These are phyloP conservation scores for Gonatopus flavifemur DNA, from an alignment of 1,140 invertebrate genomes.

Conservation along the genomic window DNA sequence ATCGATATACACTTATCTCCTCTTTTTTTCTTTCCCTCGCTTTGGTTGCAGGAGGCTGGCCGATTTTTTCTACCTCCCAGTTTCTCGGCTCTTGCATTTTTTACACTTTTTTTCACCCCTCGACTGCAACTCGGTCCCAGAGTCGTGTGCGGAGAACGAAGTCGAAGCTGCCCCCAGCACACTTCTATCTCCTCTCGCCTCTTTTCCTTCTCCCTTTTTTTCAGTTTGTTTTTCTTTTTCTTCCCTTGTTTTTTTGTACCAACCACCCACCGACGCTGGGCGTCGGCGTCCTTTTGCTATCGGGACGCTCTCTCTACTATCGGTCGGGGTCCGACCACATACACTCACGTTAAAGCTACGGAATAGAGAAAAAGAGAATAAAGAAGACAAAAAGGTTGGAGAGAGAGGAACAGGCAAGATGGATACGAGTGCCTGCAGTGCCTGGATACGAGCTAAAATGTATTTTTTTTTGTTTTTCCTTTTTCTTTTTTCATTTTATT, in stretches of 20 bases:
- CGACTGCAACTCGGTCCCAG: constrained; percentile 13
- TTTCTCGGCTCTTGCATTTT: constrained; percentile 52
- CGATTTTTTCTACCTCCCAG: constrained; percentile 52
- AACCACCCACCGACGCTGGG: constrained; percentile 31
- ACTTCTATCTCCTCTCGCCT: not conserved
- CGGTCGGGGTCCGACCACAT: constrained; percentile 27
- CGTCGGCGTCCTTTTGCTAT: constrained; percentile 44
- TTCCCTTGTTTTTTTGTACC: constrained; percentile 31
- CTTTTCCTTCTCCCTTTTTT: constrained; percentile 14
- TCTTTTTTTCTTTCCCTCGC: constrained; percentile 15
- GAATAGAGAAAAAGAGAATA: not conserved
- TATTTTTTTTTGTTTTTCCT: constrained; percentile 31
- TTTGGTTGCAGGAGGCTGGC: constrained; percentile 35
- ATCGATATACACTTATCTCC: too few species aligned
- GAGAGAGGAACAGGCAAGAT: not conserved
- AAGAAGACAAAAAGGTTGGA: not conserved
- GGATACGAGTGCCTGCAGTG: constrained; percentile 22
- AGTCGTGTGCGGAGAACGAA: constrained; percentile 5
- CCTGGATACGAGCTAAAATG: constrained; percentile 40
- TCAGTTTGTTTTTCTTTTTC: constrained; percentile 31
- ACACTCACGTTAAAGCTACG: too few species aligned
- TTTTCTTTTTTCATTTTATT: constrained; percentile 16
- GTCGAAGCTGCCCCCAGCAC: constrained; percentile 13
- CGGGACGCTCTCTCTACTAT: constrained; percentile 40
- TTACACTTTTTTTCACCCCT: constrained; percentile 40